Conservation (phyloP, 2,888 invertebrate genomes). For the Patella caerulea region DNA sequence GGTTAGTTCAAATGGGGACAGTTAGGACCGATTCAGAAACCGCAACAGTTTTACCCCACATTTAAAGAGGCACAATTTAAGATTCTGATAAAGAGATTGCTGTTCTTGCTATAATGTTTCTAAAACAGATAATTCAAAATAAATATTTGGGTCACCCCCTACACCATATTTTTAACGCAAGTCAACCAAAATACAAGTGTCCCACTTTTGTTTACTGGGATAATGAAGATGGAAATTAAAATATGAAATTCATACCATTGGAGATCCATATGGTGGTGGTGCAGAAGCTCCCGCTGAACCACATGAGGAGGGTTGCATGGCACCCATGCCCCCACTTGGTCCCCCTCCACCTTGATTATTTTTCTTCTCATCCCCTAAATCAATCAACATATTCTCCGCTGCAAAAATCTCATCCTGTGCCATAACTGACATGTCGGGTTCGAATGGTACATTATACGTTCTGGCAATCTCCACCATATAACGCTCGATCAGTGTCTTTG, state of each 20-base stretch:
- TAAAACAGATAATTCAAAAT: too few relatives aligned
- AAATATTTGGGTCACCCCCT: too few relatives aligned
- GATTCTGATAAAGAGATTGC: too few relatives aligned
- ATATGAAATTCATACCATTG: not conserved
- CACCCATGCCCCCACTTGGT: slow-evolving; percentile 38
- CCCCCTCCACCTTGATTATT: slow-evolving; percentile 47
- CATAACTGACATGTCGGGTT: slow-evolving; percentile 83
- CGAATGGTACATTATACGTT: slow-evolving; percentile 93
- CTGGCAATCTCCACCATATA: slow-evolving; percentile 95
- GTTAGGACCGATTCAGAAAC: too few relatives aligned
- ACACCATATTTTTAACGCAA: too few relatives aligned
- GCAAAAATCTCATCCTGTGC: slow-evolving; percentile 59
- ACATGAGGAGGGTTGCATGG: slow-evolving; percentile 31
- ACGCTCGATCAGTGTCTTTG: slow-evolving; percentile 93
- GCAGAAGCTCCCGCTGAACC: slow-evolving; percentile 13
- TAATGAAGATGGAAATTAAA: too few relatives aligned
- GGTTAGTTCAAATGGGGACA: too few relatives aligned
- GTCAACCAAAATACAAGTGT: too few relatives aligned
- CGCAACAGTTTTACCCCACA: too few relatives aligned
- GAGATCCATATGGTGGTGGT: slow-evolving; percentile 18
- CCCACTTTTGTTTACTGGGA: too few relatives aligned
- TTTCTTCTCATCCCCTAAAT: slow-evolving; percentile 55
- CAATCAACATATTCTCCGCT: slow-evolving; percentile 63
- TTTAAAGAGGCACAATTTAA: too few relatives aligned
- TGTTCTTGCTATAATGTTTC: too few relatives aligned